Evolutionary conservation across 2,113 vertebrate species (phyloP), one percentile per base, ranked within the genome.

Genomic region (Accipiter virgatus): DNA sequence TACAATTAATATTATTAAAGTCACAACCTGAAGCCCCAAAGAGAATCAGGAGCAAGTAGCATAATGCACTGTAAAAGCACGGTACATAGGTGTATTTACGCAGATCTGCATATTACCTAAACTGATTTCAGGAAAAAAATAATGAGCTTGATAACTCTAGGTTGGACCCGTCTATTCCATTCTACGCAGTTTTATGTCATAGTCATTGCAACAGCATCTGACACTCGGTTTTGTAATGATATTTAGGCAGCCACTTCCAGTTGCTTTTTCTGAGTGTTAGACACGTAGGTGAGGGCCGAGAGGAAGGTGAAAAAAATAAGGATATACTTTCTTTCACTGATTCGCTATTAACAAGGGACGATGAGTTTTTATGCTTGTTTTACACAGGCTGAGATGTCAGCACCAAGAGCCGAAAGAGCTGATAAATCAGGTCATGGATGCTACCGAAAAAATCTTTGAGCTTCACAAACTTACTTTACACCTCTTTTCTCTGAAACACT

Each of bases 271-370:
- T 66, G 25, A 48, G 40, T 29, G 32, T 62, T 84, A 66, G 48
- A n/a, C 27, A 42, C 0, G 0, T 13, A 53, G 18, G 29, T 47
- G 32, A 67, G 38, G 23, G 11, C 22, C 83, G 40, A 20, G 22
- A 27, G 19, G 22, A 88, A 50, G 31, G 9, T 31, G 25, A 61
- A 90, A 66, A 81, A 22, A 78, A 61, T 7, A 29, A 61, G 23
- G 15, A 38, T 14, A 21, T 29, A 3, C 1, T 29, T 68, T 40
- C 88, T 70, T 50, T 62, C 22, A 78, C 7, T 43, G 29, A 22
- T 53, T 58, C 45, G 1, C 22, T 58, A 7, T 67, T 88, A 84
- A 67, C 23, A 68, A 68, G 47, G 11, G 18, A 16, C 20, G 21
- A 11, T 0, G 5, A 74, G 7, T 9, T 85, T 88, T 88, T 52